phyloP scores from a whole-genome alignment of 2,888 invertebrate genomes.

The Thyatira batis region DNA sequence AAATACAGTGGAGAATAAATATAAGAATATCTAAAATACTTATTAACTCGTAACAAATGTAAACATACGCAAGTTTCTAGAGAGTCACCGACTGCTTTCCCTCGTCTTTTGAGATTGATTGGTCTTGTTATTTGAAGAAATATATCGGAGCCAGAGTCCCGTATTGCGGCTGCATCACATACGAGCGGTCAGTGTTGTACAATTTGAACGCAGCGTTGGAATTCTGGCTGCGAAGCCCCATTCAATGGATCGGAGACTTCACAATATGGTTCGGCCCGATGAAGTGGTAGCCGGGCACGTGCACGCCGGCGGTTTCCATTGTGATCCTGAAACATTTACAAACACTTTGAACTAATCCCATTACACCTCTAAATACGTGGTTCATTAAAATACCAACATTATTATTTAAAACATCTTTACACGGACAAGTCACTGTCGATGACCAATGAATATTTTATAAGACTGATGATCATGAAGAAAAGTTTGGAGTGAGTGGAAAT shows the following conservation, averaged over 20 bases:
- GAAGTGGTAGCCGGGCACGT: constrained; percentile 95
- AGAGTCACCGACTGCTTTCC: constrained; percentile 64
- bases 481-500: constrained; percentile 44
- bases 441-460: neutral
- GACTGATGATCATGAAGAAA: constrained; percentile 13
- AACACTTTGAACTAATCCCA: constrained; percentile 13
- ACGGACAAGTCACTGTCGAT: neutral
- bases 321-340: constrained; percentile 90
- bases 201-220: constrained; percentile 51
- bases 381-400: neutral
- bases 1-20: constrained; percentile 84
- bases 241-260: constrained; percentile 94
- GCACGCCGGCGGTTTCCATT: constrained; percentile 96
- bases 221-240: constrained; percentile 66
- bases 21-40: constrained; percentile 88
- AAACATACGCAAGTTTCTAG: constrained; percentile 74
- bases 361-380: neutral
- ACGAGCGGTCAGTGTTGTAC: constrained; percentile 43
- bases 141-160: constrained; percentile 70
- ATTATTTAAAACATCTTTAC: neutral
- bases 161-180: constrained; percentile 56
- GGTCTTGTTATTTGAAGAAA: constrained; percentile 69
- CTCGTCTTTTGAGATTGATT: constrained; percentile 53
- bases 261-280: constrained; percentile 96
- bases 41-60: constrained; percentile 83